Evolutionary conservation across 2,113 vertebrate species (phyloP).

Genomic region (Gasterosteus nipponicus): DNA sequence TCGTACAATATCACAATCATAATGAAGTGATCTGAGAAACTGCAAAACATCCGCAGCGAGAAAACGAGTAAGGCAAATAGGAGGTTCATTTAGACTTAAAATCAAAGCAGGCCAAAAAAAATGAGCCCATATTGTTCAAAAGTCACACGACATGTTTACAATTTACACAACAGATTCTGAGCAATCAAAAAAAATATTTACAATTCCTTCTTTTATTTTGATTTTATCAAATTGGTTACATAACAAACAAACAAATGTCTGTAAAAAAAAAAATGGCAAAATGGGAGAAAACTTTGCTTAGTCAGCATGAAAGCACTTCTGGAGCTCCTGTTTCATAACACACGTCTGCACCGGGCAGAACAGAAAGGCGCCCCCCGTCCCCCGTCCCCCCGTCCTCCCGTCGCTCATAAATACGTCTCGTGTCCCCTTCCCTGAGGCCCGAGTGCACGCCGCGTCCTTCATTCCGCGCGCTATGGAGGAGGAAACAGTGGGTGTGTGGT

Average conservation of each 20-base stretch:
- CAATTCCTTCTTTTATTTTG: slow-evolving; percentile 59
- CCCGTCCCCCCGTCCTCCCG: slow-evolving; percentile 6
- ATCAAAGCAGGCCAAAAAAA: slow-evolving; percentile 44
- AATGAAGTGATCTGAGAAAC: slow-evolving; percentile 52
- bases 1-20: slow-evolving; percentile 50
- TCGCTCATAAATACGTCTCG: slow-evolving; percentile 66
- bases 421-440: slow-evolving; percentile 29
- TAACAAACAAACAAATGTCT: slow-evolving; percentile 64
- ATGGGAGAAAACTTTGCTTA: slow-evolving; percentile 48
- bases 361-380: too few species aligned
- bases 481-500: slow-evolving; percentile 12
- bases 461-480: slow-evolving; percentile 18
- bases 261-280: slow-evolving; percentile 39
- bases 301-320: slow-evolving; percentile 67
- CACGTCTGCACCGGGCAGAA: slow-evolving; percentile 25
- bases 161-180: slow-evolving; percentile 68
- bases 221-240: slow-evolving; percentile 50
- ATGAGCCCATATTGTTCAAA: slow-evolving; percentile 42
- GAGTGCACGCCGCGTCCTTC: slow-evolving; percentile 33
- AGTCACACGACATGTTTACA: slow-evolving; percentile 65
- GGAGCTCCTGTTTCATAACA: slow-evolving; percentile 55
- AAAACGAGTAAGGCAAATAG: slow-evolving; percentile 69
- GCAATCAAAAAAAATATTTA: slow-evolving; percentile 76
- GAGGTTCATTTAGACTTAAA: slow-evolving; percentile 49
- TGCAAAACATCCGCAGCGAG: slow-evolving; percentile 54